Percentiles rank a stretch among this genome's conserved stretches.
phyloP scores from a whole-genome alignment of 2,797 vertebrate genomes.

The Mastacembelus armatus region DNA sequence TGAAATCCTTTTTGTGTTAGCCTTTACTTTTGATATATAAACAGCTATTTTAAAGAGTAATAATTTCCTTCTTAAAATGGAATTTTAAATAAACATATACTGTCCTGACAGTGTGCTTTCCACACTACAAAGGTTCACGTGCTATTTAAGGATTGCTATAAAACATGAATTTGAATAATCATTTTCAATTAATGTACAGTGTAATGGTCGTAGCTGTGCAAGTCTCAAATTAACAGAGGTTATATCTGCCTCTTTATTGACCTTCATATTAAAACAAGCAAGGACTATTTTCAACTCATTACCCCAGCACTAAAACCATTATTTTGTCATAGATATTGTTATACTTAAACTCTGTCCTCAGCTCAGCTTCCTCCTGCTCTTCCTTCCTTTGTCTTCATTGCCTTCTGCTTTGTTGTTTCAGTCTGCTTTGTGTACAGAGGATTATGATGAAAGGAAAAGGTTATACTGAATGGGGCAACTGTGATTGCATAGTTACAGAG shows the following conservation, averaged over 20 bases:
- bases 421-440: slow-evolving; percentile 53
- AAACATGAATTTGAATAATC: too few relatives aligned
- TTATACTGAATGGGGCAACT: slow-evolving; percentile 64
- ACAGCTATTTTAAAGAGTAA: too few relatives aligned
- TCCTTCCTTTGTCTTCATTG: slow-evolving; percentile 43
- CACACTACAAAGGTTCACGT: not conserved
- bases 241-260: slow-evolving; percentile 4
- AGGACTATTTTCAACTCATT: not conserved
- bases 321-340: not conserved
- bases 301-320: not conserved
- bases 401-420: slow-evolving; percentile 49
- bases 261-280: slow-evolving; percentile 2
- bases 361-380: slow-evolving; percentile 46
- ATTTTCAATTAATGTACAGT: not conserved
- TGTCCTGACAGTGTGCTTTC: too few relatives aligned
- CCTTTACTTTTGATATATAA: too few relatives aligned
- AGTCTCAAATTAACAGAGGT: slow-evolving; percentile 6
- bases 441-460: slow-evolving; percentile 66
- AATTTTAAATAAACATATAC: too few relatives aligned
- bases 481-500: slow-evolving; percentile 74
- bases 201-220: not conserved
- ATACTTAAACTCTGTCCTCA: slow-evolving; percentile 27
- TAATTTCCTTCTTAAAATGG: not conserved
- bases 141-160: not conserved
- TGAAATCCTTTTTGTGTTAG: too few relatives aligned